These are phyloP conservation scores for Aphelenchoides fujianensis DNA, from an alignment of 1,140 invertebrate genomes.

Conservation along the genomic window DNA sequence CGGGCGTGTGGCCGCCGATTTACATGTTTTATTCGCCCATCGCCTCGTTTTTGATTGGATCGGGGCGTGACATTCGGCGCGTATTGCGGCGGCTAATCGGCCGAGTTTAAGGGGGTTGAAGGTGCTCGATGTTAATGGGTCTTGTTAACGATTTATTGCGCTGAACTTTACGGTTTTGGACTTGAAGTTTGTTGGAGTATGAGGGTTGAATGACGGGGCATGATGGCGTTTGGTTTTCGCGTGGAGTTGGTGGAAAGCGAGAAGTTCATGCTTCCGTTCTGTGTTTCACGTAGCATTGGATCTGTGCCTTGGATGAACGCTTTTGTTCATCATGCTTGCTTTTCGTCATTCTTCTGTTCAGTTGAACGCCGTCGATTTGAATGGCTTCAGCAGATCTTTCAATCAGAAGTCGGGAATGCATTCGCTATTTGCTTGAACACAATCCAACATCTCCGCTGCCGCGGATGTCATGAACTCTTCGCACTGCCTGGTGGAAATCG, in stretches of 20 bases:
- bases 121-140: too few relatives aligned
- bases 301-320: too few relatives aligned
- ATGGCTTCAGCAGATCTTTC: neutral
- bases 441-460: neutral
- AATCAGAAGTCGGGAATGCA: neutral
- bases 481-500: too few relatives aligned
- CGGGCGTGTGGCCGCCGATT: neutral
- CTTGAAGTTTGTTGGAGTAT: neutral
- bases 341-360: too few relatives aligned
- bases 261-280: too few relatives aligned
- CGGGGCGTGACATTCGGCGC: neutral
- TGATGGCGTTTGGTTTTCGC: too few relatives aligned
- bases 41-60: neutral
- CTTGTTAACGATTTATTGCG: neutral
- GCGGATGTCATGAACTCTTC: too few relatives aligned
- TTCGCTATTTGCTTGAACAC: neutral
- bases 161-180: neutral
- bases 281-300: too few relatives aligned
- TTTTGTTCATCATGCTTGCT: too few relatives aligned
- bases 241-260: too few relatives aligned
- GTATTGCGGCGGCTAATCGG: neutral
- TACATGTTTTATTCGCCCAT: neutral
- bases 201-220: neutral
- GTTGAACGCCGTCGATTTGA: too few relatives aligned
- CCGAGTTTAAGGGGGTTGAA: too few relatives aligned